Evolutionary conservation across 2,888 invertebrate species (phyloP), one percentile per base, ranked within the genome.

Genomic region (Myopa testacea): DNA sequence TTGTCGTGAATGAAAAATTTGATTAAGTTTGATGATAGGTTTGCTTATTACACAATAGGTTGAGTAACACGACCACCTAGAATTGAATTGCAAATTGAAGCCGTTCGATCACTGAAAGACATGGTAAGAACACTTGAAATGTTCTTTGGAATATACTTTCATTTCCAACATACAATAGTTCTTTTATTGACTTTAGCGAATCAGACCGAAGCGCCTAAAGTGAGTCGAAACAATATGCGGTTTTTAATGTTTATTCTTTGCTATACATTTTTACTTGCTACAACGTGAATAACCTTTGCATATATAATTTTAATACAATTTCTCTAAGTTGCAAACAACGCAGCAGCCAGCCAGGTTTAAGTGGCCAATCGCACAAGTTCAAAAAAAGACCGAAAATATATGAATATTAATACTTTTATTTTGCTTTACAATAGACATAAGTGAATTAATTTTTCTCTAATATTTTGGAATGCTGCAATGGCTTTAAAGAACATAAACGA

Each of bases 381-480:
- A 16, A 55, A 6, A 55, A 14, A 55, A 16, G 55, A 10, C 16
- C 55, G 14, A 55, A n/a, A n/a, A 55, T 55, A 55, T 55, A 73
- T 34, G 16, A 73, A 63, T 16, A 63, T 45, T 73, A 73, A 62
- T 73, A 72, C 72, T 73, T 50, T 40, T 62, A 26, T 63, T 45
- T 26, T 65, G 37, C 14, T 73, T 73, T 63, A 19, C 45, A 55
- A 55, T 58, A 75, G 34, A 26, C 68, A 69, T 58, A 60, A 40
- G 68, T 55, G 68, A 45, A 34, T 16, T 58, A 58, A 63, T 40
- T 71, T 77, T 71, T 45, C 26, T 69, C 65, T 75, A 69, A 16
- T 75, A 60, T 60, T 68, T 58, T 75, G 75, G 75, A 78, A 76
- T 63, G 62, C 58, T 52, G 60, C 58, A 63, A 68, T 65, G 60